Conservation (phyloP, 2,113 vertebrate genomes). For the Oryctolagus cuniculus region DNA sequence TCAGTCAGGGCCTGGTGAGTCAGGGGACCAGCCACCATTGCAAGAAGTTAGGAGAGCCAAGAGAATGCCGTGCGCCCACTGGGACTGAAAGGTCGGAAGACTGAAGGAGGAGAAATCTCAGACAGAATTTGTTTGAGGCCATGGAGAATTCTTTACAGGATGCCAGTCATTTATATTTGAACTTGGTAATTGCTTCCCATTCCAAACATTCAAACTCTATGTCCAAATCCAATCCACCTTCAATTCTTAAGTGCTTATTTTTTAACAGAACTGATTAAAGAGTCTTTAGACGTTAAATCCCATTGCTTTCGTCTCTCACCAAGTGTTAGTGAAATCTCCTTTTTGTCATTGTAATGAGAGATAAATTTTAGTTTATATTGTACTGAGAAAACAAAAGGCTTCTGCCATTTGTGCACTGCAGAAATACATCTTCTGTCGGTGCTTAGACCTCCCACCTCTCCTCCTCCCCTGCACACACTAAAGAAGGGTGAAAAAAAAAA, state of each 20-base stretch:
- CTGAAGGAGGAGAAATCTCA: background rate
- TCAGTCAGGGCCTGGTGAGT: accelerated
- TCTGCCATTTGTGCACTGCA: background rate
- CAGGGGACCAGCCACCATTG: accelerated
- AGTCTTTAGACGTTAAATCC: background rate
- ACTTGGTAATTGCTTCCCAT: background rate
- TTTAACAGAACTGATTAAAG: background rate
- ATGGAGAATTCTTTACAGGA: background rate
- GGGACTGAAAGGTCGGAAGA: background rate
- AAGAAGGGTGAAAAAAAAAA: background rate
- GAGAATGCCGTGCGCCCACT: accelerated
- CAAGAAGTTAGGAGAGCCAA: background rate
- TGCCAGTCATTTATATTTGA: background rate
- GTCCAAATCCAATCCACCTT: background rate
- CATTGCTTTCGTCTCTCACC: background rate
- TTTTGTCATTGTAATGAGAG: background rate
- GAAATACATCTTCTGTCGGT: background rate
- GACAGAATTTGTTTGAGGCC: background rate
- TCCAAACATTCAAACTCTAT: background rate
- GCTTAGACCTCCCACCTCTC: background rate
- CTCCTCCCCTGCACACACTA: background rate
- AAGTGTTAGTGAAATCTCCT: background rate
- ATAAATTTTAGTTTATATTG: background rate
- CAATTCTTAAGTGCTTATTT: background rate
- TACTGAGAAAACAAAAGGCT: background rate